phyloP scores from a whole-genome alignment of 30 jellyfish, hydroid and myxozoan genomes.

The Chironex yamaguchii region DNA sequence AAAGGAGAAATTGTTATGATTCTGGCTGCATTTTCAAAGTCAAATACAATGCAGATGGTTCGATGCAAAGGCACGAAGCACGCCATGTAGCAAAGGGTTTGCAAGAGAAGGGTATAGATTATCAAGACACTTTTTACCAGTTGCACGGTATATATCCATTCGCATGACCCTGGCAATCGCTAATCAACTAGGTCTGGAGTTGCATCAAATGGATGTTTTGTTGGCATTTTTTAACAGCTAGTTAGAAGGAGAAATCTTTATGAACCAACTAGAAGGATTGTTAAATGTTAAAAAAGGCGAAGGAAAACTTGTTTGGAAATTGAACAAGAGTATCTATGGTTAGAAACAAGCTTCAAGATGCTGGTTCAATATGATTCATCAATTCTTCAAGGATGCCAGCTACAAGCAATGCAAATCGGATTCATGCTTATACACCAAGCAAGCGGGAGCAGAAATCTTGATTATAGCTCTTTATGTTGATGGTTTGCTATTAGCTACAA shows the following conservation, averaged over 20 bases:
- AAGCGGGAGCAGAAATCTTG: slow-evolving; percentile 35
- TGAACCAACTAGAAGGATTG: too few relatives aligned
- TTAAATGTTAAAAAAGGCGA: too few relatives aligned
- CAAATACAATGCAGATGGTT: slow-evolving; percentile 46
- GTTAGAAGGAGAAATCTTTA: too few relatives aligned
- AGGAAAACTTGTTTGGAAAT: too few relatives aligned
- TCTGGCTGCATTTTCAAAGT: slow-evolving; percentile 20
- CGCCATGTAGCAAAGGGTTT: slow-evolving; percentile 47
- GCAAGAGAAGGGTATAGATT: slow-evolving; percentile 44
- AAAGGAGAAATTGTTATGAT: neutral
- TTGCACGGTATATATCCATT: slow-evolving; percentile 15
- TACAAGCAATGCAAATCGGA: too few relatives aligned
- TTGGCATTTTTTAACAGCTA: slow-evolving; percentile 33
- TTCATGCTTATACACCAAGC: slow-evolving; percentile 32
- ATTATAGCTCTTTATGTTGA: slow-evolving; percentile 22
- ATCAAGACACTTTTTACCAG: slow-evolving; percentile 49
- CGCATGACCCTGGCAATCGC: slow-evolving; percentile 22
- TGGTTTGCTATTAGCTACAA: slow-evolving; percentile 51
- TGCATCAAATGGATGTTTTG: slow-evolving; percentile 45
- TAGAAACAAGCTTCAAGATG: too few relatives aligned
- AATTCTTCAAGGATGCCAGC: too few relatives aligned
- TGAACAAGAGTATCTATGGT: too few relatives aligned
- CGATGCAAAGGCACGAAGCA: slow-evolving; percentile 46
- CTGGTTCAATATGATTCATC: too few relatives aligned
- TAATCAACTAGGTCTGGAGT: slow-evolving; percentile 14